Conservation (phyloP, 2,797 vertebrate genomes). For the Pelobates cultripes region DNA sequence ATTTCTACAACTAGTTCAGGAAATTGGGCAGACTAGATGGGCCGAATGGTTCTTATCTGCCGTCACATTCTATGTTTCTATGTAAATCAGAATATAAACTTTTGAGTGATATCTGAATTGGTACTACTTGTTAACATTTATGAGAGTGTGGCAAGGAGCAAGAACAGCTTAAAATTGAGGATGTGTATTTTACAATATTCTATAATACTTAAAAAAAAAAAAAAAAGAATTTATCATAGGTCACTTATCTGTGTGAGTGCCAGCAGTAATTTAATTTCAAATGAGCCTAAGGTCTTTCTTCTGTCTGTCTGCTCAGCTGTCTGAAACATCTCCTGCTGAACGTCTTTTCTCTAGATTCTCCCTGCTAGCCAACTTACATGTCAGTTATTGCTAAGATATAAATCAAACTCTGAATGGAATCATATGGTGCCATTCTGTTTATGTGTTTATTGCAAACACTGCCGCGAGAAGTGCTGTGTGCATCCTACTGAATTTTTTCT, state of each 20-base stretch:
- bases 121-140: no score
- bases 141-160: no score
- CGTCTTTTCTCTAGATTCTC: constrained; percentile 9
- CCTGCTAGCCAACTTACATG: constrained; percentile 1
- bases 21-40: no score
- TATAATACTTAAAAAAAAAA: not conserved
- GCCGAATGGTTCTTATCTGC: no score
- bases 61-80: no score
- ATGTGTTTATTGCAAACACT: constrained; percentile 9
- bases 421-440: constrained; percentile 14
- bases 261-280: constrained; percentile 18
- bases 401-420: constrained; percentile 25
- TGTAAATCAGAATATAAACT: no score
- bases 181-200: no score
- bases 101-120: no score
- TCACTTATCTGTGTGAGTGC: constrained; percentile 14
- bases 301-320: constrained; percentile 22
- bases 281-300: constrained; percentile 14
- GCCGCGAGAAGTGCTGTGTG: not conserved
- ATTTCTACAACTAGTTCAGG: no score
- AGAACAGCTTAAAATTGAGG: no score
- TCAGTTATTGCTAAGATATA: constrained; percentile 15
- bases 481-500: not conserved
- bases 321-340: constrained; percentile 14
- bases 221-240: constrained; percentile 7